Conservation (phyloP, 2,113 vertebrate genomes). For the Corythoichthys intestinalis region DNA sequence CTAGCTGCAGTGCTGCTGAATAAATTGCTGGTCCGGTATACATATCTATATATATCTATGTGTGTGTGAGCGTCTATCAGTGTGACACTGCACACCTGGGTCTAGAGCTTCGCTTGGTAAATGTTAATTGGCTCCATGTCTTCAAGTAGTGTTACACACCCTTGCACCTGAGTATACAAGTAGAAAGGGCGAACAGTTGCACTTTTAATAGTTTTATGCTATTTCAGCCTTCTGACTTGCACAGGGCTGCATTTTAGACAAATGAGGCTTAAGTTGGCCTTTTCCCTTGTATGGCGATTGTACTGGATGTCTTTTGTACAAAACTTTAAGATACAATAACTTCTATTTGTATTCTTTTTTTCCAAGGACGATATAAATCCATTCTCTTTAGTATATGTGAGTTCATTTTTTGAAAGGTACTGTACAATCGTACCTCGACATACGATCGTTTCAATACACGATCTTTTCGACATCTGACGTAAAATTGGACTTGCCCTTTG, state of each 20-base stretch:
- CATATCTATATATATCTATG: not conserved
- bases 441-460: no score
- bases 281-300: not conserved
- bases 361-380: no score
- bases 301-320: not conserved
- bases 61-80: constrained; percentile 44
- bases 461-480: no score
- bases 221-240: constrained; percentile 20
- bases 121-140: constrained; percentile 67
- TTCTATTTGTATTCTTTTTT: not conserved
- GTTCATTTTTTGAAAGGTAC: no score
- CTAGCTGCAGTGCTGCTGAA: constrained; percentile 59
- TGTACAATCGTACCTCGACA: no score
- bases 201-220: constrained; percentile 50
- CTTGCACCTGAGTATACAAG: constrained; percentile 13
- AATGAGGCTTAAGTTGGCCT: not conserved
- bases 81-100: constrained; percentile 68
- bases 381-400: no score
- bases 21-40: constrained; percentile 66
- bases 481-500: no score
- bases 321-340: not conserved
- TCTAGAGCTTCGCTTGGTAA: constrained; percentile 54
- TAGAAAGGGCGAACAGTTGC: constrained; percentile 16
- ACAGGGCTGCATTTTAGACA: not conserved
- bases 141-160: constrained; percentile 48